Evolutionary conservation across 1,140 invertebrate genomes (phyloP).

Genomic region (Alviniconcha marisindica): DNA sequence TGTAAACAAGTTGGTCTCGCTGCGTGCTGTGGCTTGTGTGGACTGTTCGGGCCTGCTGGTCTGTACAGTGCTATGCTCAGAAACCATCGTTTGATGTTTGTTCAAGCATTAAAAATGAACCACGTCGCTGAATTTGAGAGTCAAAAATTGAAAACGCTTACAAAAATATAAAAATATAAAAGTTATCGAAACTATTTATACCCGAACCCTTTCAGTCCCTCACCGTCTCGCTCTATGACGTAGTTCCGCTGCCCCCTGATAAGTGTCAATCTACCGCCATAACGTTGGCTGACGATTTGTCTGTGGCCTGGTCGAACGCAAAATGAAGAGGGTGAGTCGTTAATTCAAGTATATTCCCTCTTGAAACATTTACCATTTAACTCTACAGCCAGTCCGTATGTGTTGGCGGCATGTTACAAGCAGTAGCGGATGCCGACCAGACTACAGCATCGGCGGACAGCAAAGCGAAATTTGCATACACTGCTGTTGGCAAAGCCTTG

Average conservation of each 20-base stretch:
- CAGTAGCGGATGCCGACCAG: neutral
- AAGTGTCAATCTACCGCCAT: constrained; percentile 28
- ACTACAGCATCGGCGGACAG: neutral
- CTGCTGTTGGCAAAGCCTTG: neutral
- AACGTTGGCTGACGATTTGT: neutral
- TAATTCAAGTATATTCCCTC: too few relatives aligned
- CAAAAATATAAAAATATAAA: neutral
- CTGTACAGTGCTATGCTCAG: too few relatives aligned
- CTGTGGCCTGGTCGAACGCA: neutral
- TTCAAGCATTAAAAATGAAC: too few relatives aligned
- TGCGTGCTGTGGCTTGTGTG: too few relatives aligned
- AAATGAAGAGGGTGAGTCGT: constrained; percentile 22
- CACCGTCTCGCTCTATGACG: neutral
- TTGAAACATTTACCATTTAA: neutral
- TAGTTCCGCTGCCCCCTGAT: constrained; percentile 5
- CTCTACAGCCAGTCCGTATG: neutral
- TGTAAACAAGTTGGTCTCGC: too few relatives aligned
- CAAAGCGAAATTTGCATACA: constrained; percentile 17
- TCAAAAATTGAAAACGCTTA: too few relatives aligned
- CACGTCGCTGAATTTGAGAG: too few relatives aligned
- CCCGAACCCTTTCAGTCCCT: constrained; percentile 10
- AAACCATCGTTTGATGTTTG: too few relatives aligned
- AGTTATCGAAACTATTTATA: neutral
- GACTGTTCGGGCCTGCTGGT: too few relatives aligned
- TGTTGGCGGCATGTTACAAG: too few relatives aligned